A percentile compares a stretch with the other conserved stretches of the same genome.
These are phyloP conservation scores for Tachypleus tridentatus DNA, from an alignment of 1,140 invertebrate species.

Conservation along the genomic window DNA sequence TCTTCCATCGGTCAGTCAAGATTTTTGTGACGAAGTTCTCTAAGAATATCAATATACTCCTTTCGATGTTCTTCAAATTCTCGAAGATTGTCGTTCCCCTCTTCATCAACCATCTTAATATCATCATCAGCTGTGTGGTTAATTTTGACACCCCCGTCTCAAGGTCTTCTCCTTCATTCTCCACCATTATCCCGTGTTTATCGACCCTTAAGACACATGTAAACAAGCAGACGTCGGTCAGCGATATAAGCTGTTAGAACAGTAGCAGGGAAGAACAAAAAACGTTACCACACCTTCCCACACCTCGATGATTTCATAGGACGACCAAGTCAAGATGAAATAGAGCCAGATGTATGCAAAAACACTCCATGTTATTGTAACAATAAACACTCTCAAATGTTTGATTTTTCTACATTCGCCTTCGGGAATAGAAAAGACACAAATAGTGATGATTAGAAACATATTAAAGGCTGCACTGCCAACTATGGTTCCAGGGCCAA, in stretches of 20 bases:
- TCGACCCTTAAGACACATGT: conserved; percentile 87
- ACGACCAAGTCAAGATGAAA: conserved; percentile 76
- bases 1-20: conserved; percentile 71
- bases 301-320: conserved; percentile 72
- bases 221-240: conserved; percentile 75
- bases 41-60: conserved; percentile 82
- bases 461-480: conserved; percentile 98
- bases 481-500: conserved; percentile 93
- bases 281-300: conserved; percentile 96
- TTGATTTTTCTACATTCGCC: conserved; percentile 52
- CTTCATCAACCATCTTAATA: conserved; percentile 44
- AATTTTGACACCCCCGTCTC: conserved; percentile 46
- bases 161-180: conserved; percentile 57
- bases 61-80: conserved; percentile 87
- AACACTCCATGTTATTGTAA: conserved; percentile 95
- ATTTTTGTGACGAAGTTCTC: conserved; percentile 76
- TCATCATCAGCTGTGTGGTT: conserved; percentile 25
- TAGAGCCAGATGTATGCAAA: conserved; percentile 99
- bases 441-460: conserved; percentile 94
- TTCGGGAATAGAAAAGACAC: conserved; percentile 49
- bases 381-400: conserved; percentile 91
- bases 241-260: conserved; percentile 95
- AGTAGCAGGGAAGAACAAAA: conserved; percentile 86
- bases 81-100: conserved; percentile 52
- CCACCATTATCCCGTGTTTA: conserved; percentile 76